Conservation (phyloP, 2,888 invertebrate species). For the Camponotus fellah region DNA sequence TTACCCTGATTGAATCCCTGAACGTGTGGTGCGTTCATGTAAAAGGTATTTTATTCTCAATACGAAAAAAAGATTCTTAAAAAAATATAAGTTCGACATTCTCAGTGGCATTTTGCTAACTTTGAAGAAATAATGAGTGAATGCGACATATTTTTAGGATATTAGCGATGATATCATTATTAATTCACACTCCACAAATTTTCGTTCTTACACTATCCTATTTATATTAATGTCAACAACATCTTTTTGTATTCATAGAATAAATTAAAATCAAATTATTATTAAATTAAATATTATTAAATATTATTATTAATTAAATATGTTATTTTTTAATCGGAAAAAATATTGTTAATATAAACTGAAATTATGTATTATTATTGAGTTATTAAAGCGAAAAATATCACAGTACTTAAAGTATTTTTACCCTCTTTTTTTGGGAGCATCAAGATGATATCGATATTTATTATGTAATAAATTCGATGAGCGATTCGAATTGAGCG, state of each 20-base stretch:
- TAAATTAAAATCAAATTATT: neutral
- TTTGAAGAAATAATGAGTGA: constrained; percentile 44
- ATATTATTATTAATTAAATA: too few relatives aligned
- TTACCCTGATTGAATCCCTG: neutral
- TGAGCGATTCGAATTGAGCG: constrained; percentile 11
- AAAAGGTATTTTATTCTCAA: neutral
- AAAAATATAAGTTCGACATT: constrained; percentile 7
- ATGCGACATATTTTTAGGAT: constrained; percentile 10
- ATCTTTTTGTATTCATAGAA: neutral
- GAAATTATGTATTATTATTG: neutral
- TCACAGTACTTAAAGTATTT: neutral
- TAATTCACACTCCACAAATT: constrained; percentile 53
- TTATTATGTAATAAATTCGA: neutral
- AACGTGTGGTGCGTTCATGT: neutral
- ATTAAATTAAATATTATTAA: neutral
- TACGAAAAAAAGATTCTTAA: neutral
- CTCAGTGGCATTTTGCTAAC: constrained; percentile 55
- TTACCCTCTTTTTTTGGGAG: neutral
- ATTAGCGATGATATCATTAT: constrained; percentile 57
- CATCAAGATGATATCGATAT: neutral
- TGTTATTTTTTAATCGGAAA: neutral
- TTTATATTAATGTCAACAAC: neutral
- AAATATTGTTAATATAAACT: neutral
- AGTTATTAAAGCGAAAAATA: neutral
- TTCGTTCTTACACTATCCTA: constrained; percentile 38